Conservation (phyloP, 2,888 invertebrate species). For the Agrotis segetum region DNA sequence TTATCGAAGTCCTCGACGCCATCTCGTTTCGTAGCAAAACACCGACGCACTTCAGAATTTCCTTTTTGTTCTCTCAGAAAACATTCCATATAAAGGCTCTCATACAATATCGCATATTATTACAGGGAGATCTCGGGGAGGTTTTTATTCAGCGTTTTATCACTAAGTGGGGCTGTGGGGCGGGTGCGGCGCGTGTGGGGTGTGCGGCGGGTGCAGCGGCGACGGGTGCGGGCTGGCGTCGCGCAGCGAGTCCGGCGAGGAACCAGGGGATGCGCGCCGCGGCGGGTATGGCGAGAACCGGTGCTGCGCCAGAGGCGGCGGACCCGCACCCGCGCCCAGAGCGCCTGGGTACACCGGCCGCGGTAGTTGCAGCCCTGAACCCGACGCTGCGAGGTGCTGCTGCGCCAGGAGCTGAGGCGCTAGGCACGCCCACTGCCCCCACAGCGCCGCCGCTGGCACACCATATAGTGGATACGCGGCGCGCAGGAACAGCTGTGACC, state of each 20-base stretch:
- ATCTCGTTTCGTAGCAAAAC: conserved; percentile 61
- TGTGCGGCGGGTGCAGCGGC: conserved; percentile 74
- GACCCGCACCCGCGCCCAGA: conserved; percentile 65
- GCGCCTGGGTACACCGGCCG: conserved; percentile 88
- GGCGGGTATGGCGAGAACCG: conserved; percentile 92
- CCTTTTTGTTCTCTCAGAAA: conserved; percentile 66
- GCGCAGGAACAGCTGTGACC: conserved; percentile 94
- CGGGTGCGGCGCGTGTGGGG: conserved; percentile 84
- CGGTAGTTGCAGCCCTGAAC: conserved; percentile 87
- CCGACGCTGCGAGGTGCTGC: conserved; percentile 91
- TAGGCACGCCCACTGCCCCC: conserved; percentile 94
- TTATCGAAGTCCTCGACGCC: conserved; percentile 67
- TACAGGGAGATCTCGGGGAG: conserved; percentile 75
- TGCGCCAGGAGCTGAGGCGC: conserved; percentile 93
- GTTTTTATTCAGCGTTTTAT: conserved; percentile 68
- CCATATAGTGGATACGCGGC: conserved; percentile 92
- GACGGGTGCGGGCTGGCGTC: conserved; percentile 86
- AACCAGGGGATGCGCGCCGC: conserved; percentile 87
- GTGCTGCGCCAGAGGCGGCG: conserved; percentile 88
- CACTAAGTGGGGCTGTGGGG: conserved; percentile 89
- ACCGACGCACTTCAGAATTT: conserved; percentile 65
- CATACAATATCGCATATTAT: conserved; percentile 72
- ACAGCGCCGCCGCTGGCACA: conserved; percentile 91
- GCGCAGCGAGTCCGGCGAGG: conserved; percentile 92
- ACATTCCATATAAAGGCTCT: conserved; percentile 72